Conservation (phyloP, 2,797 vertebrate genomes). For the Yasuhikotakia modesta region DNA sequence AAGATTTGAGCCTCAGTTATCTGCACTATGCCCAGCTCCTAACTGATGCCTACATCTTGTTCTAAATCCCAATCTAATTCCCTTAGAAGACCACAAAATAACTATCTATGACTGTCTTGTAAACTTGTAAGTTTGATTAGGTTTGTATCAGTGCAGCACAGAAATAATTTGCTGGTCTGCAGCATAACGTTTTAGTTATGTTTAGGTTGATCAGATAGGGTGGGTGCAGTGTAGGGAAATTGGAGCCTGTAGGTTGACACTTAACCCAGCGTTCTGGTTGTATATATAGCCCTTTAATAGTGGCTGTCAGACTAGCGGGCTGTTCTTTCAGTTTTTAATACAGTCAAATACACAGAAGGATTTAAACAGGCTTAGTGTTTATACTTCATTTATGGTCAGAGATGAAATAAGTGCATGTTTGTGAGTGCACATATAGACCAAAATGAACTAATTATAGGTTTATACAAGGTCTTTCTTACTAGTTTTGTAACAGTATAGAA, state of each 20-base stretch:
- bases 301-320: slow-evolving; percentile 59
- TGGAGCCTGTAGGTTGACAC: slow-evolving; percentile 53
- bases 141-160: background rate
- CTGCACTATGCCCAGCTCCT: slow-evolving; percentile 4
- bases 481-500: background rate
- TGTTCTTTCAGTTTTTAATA: slow-evolving; percentile 42
- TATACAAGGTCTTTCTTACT: background rate
- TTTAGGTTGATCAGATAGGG: background rate
- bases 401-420: background rate
- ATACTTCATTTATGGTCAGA: background rate
- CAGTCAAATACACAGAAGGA: background rate
- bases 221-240: slow-evolving; percentile 38
- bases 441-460: background rate
- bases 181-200: background rate
- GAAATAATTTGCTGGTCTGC: slow-evolving; percentile 1
- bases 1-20: slow-evolving; percentile 21
- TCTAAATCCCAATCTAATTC: background rate
- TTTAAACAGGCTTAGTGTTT: slow-evolving; percentile 1
- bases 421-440: background rate
- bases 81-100: background rate
- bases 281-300: slow-evolving; percentile 77
- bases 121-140: slow-evolving; percentile 1
- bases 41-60: background rate
- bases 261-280: slow-evolving; percentile 68
- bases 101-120: background rate